Evolutionary conservation across 2,113 vertebrate species (phyloP).

Genomic region (Neogobius melanostomus): DNA sequence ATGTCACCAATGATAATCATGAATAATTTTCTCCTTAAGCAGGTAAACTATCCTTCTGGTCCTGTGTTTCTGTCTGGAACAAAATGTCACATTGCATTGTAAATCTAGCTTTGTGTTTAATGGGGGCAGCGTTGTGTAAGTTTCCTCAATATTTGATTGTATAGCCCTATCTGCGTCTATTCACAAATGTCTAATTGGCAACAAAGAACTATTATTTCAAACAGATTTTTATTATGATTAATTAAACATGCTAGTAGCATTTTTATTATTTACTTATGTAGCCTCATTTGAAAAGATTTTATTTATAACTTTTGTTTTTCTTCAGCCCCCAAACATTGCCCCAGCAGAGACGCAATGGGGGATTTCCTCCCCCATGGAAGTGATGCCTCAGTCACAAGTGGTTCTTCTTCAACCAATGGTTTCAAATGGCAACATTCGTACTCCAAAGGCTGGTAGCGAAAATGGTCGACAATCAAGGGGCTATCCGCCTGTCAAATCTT

Average conservation of each 20-base stretch:
- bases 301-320: neutral
- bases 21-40: constrained; percentile 88
- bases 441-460: constrained; percentile 62
- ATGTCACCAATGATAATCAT: constrained; percentile 87
- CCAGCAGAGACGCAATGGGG: constrained; percentile 82
- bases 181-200: neutral
- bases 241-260: neutral
- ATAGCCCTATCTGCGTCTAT: neutral
- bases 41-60: constrained; percentile 71
- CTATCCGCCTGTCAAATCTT: constrained; percentile 85
- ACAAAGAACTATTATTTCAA: neutral
- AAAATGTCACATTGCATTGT: constrained; percentile 14
- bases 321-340: constrained; percentile 53
- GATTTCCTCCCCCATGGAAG: constrained; percentile 82
- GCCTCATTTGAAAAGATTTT: neutral
- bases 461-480: constrained; percentile 75
- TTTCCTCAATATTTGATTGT: neutral
- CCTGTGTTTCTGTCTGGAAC: neutral
- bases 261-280: neutral
- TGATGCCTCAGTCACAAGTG: constrained; percentile 85
- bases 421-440: constrained; percentile 66
- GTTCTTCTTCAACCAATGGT: constrained; percentile 83
- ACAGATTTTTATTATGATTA: neutral
- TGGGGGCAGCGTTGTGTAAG: neutral
- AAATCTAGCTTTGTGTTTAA: neutral